A percentile compares a stretch with the other conserved stretches of the same genome.
Conservation (phyloP, 2,113 vertebrate species). For the Meriones unguiculatus region DNA sequence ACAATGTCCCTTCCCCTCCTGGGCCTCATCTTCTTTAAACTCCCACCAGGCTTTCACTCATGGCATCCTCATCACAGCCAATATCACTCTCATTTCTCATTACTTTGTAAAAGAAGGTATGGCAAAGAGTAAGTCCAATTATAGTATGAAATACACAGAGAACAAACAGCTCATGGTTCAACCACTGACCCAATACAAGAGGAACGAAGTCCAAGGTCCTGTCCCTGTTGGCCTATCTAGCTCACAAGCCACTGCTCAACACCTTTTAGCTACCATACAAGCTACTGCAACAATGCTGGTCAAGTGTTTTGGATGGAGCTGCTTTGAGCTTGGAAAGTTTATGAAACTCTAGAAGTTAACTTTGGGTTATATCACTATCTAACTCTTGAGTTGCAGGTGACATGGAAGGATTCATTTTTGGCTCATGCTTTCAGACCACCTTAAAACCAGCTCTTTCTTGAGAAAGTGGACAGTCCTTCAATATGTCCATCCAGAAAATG, state of each 20-base stretch:
- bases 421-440: neutral
- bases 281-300: neutral
- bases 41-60: neutral
- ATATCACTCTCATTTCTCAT: neutral
- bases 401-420: neutral
- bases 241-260: neutral
- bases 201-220: neutral
- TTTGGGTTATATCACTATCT: neutral
- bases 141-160: neutral
- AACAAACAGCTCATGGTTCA: neutral
- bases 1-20: neutral
- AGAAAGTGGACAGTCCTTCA: neutral
- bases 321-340: neutral
- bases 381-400: neutral
- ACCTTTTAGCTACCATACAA: neutral
- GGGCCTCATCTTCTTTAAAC: neutral
- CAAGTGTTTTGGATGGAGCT: neutral
- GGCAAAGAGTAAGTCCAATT: neutral
- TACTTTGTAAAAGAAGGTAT: neutral
- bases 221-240: neutral
- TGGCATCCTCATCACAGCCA: rapidly evolving
- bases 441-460: neutral
- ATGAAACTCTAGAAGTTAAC: neutral
- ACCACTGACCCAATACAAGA: neutral
- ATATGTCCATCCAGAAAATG: too few species aligned